Evolutionary conservation across 2,113 vertebrate genomes (phyloP).

Genomic region (Butorides virescens): DNA sequence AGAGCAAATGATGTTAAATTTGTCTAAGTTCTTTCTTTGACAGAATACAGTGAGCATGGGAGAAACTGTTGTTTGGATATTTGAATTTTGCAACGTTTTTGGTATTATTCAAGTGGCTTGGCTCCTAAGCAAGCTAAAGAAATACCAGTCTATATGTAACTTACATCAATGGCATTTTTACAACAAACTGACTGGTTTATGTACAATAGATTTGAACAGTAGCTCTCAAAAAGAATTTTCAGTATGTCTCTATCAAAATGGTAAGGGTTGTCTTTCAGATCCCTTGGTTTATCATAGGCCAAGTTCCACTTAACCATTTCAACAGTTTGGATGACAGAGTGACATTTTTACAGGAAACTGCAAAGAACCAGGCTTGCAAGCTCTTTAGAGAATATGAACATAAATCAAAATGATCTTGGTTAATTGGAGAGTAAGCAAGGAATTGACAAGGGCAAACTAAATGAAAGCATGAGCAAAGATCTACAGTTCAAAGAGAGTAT

Average conservation of each 20-base stretch:
- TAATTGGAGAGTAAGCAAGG: constrained; percentile 36
- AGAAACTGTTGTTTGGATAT: background rate
- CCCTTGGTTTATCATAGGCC: background rate
- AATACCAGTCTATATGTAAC: background rate
- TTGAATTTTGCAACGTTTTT: background rate
- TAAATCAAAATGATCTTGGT: constrained; percentile 25
- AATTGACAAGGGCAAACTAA: constrained; percentile 15
- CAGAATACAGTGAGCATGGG: background rate
- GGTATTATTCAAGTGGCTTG: background rate
- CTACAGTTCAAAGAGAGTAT: constrained; percentile 8
- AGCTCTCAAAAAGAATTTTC: background rate
- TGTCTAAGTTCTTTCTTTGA: background rate
- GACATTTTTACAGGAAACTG: background rate
- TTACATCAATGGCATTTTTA: background rate
- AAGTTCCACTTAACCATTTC: background rate
- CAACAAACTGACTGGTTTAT: background rate
- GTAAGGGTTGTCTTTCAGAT: background rate
- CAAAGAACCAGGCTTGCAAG: background rate
- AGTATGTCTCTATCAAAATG: background rate
- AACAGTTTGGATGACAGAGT: background rate
- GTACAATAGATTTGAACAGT: background rate
- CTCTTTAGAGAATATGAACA: background rate
- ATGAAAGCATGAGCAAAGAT: background rate
- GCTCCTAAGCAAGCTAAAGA: background rate
- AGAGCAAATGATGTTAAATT: background rate